Percentiles rank a stretch among this genome's conserved stretches.
Conservation (phyloP, 1,140 invertebrate genomes). For the Drosophila quadrilineata region DNA sequence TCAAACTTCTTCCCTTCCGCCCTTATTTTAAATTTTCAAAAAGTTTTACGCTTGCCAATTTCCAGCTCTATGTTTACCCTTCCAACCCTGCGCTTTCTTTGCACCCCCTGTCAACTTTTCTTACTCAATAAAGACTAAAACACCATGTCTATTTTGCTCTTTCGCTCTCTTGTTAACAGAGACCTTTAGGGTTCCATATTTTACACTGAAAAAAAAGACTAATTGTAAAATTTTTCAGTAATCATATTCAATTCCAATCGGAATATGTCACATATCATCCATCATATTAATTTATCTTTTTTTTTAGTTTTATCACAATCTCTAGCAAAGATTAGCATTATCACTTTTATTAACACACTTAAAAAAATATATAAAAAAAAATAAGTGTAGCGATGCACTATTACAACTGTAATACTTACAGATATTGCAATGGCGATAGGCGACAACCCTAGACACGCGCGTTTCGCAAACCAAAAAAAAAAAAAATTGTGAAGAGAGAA, state of each 20-base stretch:
- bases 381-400: not conserved
- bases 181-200: no score
- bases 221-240: no score
- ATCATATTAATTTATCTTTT: not conserved
- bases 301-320: not conserved
- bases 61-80: not conserved
- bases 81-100: conserved; percentile 2
- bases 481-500: not conserved
- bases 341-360: conserved; percentile 3
- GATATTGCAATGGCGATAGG: conserved; percentile 17
- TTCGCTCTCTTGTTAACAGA: no score
- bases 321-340: no score
- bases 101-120: not conserved
- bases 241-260: no score
- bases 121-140: no score
- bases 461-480: conserved; percentile 2
- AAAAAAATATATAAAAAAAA: conserved; percentile 16
- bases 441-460: not conserved
- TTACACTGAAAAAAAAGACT: no score
- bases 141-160: no score
- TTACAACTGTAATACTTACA: conserved; percentile 11
- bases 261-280: no score
- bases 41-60: not conserved
- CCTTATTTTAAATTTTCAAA: not conserved
- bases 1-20: no score